Conservation (phyloP, 2,888 invertebrate genomes). For the Trissonchulus latispiculum region DNA sequence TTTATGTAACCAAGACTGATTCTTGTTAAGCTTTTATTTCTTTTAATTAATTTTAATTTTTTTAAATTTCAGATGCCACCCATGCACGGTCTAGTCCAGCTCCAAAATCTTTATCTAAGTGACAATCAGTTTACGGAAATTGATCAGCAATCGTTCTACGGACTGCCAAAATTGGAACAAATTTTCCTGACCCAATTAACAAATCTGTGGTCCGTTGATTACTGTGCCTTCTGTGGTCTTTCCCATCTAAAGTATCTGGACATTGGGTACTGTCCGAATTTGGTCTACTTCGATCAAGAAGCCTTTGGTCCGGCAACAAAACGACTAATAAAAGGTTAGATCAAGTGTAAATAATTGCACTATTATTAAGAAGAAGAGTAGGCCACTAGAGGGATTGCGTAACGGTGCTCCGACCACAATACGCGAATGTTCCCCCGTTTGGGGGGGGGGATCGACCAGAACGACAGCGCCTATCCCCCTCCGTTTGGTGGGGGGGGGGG, state of each 20-base stretch:
- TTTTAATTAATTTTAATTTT: no score
- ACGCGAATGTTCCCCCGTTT: no score
- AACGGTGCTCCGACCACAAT: no score
- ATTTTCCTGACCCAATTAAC: not conserved
- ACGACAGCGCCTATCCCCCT: no score
- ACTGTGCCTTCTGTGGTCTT: conserved; percentile 16
- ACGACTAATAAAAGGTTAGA: not conserved
- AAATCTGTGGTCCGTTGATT: conserved; percentile 2
- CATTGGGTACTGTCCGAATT: not conserved
- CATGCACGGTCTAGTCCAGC: not conserved
- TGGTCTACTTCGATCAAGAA: not conserved
- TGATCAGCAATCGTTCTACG: not conserved
- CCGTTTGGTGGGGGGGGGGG: no score
- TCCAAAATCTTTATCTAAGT: not conserved
- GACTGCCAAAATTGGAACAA: not conserved
- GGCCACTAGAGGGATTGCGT: no score
- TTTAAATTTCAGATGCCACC: not conserved
- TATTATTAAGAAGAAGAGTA: no score
- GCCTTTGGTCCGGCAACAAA: conserved; percentile 7
- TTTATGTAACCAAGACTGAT: no score
- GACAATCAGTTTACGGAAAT: not conserved
- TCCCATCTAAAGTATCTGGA: not conserved
- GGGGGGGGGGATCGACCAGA: no score
- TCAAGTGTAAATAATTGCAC: no score
- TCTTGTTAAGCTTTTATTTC: no score